These are phyloP conservation scores for Apis laboriosa DNA, from an alignment of 1,140 invertebrate genomes.

Conservation along the genomic window DNA sequence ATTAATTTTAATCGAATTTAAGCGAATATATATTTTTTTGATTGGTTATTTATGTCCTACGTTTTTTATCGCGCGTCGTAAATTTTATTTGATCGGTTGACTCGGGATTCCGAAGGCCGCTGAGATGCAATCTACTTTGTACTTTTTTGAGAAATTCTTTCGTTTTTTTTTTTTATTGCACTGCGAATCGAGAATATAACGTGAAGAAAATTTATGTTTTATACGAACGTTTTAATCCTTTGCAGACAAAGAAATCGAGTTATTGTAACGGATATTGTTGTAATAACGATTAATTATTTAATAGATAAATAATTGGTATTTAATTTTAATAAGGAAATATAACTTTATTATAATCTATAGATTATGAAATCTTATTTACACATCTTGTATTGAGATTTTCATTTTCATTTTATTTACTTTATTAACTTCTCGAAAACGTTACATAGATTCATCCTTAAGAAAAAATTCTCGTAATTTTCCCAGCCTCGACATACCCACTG, in stretches of 20 bases:
- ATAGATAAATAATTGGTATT: not conserved
- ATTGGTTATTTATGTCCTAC: not conserved
- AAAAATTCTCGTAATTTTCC: no score
- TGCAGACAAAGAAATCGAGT: no score
- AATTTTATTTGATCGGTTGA: not conserved
- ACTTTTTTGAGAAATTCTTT: not conserved
- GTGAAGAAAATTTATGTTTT: no score
- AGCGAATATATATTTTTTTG: not conserved
- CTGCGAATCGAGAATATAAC: no score
- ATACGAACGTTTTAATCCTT: no score
- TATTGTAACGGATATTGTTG: no score
- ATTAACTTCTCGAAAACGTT: no score
- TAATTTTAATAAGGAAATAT: not conserved
- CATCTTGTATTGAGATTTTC: not conserved
- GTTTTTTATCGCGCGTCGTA: not conserved
- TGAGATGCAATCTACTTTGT: not conserved
- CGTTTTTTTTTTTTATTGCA: no score
- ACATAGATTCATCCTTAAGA: no score
- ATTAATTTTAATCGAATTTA: slow-evolving; percentile 17
- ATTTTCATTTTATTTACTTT: no score
- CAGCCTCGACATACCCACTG: no score
- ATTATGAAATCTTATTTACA: not conserved
- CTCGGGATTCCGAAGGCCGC: not conserved
- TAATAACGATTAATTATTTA: no score
- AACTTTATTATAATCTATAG: not conserved